A percentile compares a stretch with the other conserved stretches of the same genome.
Evolutionary conservation across 2,113 vertebrate genomes (phyloP).

Genomic region (Trochalopteron elliotii): DNA sequence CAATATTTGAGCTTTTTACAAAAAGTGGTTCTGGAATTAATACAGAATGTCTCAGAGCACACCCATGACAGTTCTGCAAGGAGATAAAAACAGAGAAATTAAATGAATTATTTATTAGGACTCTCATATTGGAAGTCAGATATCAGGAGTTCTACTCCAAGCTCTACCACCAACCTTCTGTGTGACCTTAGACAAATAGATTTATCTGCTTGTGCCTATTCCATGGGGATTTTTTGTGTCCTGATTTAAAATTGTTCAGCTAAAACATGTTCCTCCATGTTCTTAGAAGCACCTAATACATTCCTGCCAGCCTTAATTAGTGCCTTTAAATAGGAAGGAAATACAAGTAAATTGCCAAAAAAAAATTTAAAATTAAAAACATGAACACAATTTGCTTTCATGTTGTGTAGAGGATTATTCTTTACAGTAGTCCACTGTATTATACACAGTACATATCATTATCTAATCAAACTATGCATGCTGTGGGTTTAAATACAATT

Average conservation of each 20-base stretch:
- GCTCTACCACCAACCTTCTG: neutral
- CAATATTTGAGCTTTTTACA: neutral
- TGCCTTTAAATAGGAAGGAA: neutral
- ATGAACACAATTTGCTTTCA: neutral
- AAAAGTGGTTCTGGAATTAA: neutral
- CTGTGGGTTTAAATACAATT: neutral
- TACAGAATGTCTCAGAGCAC: neutral
- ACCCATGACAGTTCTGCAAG: neutral
- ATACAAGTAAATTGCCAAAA: neutral
- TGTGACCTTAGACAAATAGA: neutral
- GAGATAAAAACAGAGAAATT: constrained; percentile 44
- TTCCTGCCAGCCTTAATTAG: neutral
- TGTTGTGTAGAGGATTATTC: neutral
- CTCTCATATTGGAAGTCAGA: neutral
- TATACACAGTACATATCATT: neutral
- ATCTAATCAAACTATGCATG: neutral
- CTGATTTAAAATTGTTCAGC: neutral
- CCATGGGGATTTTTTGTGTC: neutral
- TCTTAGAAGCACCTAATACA: neutral
- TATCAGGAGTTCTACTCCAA: neutral
- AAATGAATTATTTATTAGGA: constrained; percentile 55
- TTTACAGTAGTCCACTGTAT: neutral
- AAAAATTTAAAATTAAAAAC: neutral
- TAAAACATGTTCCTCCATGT: neutral
- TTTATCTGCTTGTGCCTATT: neutral